These are phyloP conservation scores for Platorchestia sp. DNA, from an alignment of 1,140 invertebrate species.

Conservation along the genomic window DNA sequence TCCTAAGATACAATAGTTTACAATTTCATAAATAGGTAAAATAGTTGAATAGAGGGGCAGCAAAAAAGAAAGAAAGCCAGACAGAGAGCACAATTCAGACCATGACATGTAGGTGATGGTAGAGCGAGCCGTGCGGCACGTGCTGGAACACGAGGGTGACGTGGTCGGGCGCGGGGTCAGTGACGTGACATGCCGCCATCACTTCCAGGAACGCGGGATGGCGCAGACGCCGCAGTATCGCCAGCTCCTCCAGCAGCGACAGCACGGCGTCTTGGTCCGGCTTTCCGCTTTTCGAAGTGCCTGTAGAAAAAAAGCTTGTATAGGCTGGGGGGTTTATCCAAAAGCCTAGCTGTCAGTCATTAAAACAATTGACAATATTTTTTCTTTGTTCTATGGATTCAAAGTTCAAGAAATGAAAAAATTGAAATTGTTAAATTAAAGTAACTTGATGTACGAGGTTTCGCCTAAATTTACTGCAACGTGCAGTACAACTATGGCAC, in stretches of 20 bases:
- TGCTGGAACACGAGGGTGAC: constrained; percentile 72
- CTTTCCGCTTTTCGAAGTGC: not conserved
- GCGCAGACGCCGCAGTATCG: constrained; percentile 69
- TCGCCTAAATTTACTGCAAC: too few relatives aligned
- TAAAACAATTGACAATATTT: not conserved
- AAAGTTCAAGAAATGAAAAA: not conserved
- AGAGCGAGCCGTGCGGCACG: constrained; percentile 71
- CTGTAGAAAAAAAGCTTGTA: not conserved
- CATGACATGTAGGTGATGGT: constrained; percentile 69
- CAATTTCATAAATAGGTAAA: too few relatives aligned
- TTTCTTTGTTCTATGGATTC: not conserved
- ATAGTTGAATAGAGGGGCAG: too few relatives aligned
- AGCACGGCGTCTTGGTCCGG: constrained; percentile 57
- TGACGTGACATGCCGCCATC: constrained; percentile 71
- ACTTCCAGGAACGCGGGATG: constrained; percentile 72
- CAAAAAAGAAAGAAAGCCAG: not conserved
- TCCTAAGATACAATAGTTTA: too few relatives aligned
- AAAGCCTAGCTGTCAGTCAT: not conserved
- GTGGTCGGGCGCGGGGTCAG: constrained; percentile 68
- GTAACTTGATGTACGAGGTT: too few relatives aligned
- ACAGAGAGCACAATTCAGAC: not conserved
- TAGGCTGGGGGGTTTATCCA: not conserved
- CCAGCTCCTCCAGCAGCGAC: constrained; percentile 68
- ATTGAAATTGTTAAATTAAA: too few relatives aligned
- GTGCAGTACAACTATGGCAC: too few relatives aligned